phyloP scores from a whole-genome alignment of 64 coral and sea anemone genomes.

The Pachyseris speciosa region DNA sequence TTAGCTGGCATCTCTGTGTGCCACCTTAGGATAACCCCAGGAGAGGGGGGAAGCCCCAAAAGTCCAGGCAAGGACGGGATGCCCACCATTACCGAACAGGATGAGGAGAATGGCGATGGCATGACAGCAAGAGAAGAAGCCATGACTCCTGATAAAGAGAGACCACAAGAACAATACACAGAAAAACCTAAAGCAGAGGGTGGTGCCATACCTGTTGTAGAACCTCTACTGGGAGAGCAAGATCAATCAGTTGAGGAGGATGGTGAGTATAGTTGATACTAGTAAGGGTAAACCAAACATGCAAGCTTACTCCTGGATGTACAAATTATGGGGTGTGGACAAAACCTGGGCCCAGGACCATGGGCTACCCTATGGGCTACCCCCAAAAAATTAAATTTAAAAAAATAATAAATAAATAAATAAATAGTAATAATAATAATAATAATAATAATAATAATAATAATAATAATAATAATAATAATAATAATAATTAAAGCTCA shows the following conservation, averaged over 20 bases:
- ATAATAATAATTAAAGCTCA: no score
- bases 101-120: constrained; percentile 30
- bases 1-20: neutral
- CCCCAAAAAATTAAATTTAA: no score
- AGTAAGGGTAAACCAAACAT: no score
- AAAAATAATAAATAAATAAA: no score
- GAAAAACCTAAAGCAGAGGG: neutral
- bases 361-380: no score
- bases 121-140: neutral
- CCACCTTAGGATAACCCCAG: constrained; percentile 40
- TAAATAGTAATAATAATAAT: no score
- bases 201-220: constrained; percentile 53
- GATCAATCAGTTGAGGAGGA: constrained; percentile 50
- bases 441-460: no score
- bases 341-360: no score
- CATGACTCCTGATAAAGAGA: neutral
- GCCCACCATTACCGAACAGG: constrained; percentile 70
- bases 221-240: constrained; percentile 51
- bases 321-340: no score
- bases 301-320: no score
- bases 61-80: constrained; percentile 54
- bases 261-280: constrained; percentile 27
- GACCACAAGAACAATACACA: neutral
- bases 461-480: no score
- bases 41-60: constrained; percentile 63